Conservation (phyloP, 35 echinoderm and acorn worm species). For the Heliocidaris tuberculata region DNA sequence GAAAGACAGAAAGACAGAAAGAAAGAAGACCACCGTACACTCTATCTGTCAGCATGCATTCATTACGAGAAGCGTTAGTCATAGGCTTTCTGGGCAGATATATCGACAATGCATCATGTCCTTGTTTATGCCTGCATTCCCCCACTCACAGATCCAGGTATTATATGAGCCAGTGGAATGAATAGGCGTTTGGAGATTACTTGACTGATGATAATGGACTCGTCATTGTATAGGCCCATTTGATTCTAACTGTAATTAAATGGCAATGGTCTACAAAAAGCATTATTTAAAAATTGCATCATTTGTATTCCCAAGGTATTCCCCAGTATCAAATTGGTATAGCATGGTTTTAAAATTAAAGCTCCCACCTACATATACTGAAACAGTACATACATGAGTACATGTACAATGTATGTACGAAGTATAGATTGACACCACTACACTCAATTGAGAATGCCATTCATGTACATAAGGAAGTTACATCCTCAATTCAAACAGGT, state of each 20-base stretch:
- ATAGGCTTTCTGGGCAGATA: background rate
- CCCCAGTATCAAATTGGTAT: background rate
- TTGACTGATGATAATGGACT: background rate
- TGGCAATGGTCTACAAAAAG: background rate
- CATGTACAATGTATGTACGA: no score
- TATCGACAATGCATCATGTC: background rate
- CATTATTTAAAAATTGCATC: background rate
- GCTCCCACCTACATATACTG: background rate
- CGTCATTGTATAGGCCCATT: background rate
- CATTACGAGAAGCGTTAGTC: background rate
- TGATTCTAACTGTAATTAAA: background rate
- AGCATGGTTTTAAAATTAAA: background rate
- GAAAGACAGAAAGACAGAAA: background rate
- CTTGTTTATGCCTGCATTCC: background rate
- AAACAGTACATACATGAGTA: background rate
- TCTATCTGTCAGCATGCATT: background rate
- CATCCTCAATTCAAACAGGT: background rate
- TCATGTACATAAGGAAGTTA: background rate
- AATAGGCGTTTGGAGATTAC: background rate
- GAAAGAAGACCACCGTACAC: background rate
- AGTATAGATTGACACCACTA: no score
- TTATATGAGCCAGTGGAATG: background rate
- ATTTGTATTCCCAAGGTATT: background rate
- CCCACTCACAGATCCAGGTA: background rate
- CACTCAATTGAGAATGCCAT: no score